Percentiles rank a stretch among this genome's conserved stretches.
Evolutionary conservation across 2,888 invertebrate species (phyloP).

Genomic region (Clistopyga incitator): DNA sequence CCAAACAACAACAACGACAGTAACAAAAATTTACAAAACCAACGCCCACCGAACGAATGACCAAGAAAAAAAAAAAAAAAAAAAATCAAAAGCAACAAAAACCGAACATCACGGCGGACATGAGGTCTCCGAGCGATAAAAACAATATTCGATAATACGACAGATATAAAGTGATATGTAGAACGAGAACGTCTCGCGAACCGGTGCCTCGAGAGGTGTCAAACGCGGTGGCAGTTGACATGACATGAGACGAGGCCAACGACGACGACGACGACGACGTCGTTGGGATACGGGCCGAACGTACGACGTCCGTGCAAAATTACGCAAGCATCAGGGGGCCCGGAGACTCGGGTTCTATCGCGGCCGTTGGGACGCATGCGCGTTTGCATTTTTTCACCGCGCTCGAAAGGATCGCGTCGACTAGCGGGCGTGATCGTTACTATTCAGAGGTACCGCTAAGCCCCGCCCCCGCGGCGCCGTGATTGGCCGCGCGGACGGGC

Average conservation of each 20-base stretch:
- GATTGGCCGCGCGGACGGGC: slow-evolving; percentile 64
- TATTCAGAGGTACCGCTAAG: background rate
- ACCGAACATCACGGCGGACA: slow-evolving; percentile 10
- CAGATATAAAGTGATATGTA: background rate
- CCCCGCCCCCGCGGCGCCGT: slow-evolving; percentile 14
- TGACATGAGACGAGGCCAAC: slow-evolving; percentile 75
- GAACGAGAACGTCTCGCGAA: slow-evolving; percentile 38
- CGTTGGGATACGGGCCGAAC: slow-evolving; percentile 59
- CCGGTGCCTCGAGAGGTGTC: slow-evolving; percentile 70
- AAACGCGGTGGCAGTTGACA: slow-evolving; percentile 80
- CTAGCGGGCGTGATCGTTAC: slow-evolving; percentile 54
- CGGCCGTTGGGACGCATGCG: slow-evolving; percentile 50
- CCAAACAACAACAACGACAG: background rate
- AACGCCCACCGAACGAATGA: background rate
- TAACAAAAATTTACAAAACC: background rate
- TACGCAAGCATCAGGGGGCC: slow-evolving; percentile 68
- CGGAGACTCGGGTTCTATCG: slow-evolving; percentile 35
- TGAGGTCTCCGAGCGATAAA: background rate
- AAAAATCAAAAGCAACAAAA: too few species aligned
- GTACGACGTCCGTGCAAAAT: slow-evolving; percentile 68
- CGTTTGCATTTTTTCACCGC: slow-evolving; percentile 38
- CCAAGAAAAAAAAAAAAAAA: background rate
- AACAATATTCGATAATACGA: slow-evolving; percentile 1
- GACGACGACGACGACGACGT: slow-evolving; percentile 65
- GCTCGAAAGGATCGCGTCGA: slow-evolving; percentile 18